A percentile compares a stretch with the other conserved stretches of the same genome.
Evolutionary conservation across 1,140 invertebrate genomes (phyloP).

Genomic region (Antheraea mylitta): DNA sequence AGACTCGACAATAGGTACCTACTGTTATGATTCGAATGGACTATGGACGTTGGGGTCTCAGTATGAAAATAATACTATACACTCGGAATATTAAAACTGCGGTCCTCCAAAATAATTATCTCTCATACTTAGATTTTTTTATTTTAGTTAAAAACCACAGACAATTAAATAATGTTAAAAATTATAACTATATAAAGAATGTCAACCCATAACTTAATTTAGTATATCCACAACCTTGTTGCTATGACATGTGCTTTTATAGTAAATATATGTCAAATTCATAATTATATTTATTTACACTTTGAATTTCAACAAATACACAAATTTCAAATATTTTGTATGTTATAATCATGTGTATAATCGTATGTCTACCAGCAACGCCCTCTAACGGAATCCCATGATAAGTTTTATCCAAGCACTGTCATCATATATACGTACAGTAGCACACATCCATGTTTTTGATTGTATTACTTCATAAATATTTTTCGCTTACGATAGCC

Average conservation of each 20-base stretch:
- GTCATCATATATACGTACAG: conserved; percentile 37
- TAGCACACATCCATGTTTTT: conserved; percentile 45
- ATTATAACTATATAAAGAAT: not conserved
- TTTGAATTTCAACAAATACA: too few relatives aligned
- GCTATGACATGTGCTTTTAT: not conserved
- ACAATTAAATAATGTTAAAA: too few relatives aligned
- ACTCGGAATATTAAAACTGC: too few relatives aligned
- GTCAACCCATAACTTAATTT: not conserved
- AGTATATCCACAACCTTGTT: not conserved
- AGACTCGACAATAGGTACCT: too few relatives aligned
- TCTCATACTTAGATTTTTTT: too few relatives aligned
- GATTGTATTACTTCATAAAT: conserved; percentile 72
- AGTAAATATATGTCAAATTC: not conserved
- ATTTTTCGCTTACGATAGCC: conserved; percentile 79
- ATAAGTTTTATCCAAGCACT: conserved; percentile 32
- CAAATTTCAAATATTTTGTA: not conserved
- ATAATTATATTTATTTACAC: not conserved
- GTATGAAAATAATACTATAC: too few relatives aligned
- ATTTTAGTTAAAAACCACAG: too few relatives aligned
- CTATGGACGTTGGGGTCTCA: too few relatives aligned
- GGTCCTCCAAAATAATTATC: too few relatives aligned
- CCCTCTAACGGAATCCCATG: conserved; percentile 29
- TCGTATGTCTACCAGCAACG: conserved; percentile 18
- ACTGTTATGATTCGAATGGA: too few relatives aligned
- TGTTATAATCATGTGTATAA: not conserved